These are phyloP conservation scores for Melanophora roralis DNA, from an alignment of 2,888 invertebrate species.

Conservation along the genomic window DNA sequence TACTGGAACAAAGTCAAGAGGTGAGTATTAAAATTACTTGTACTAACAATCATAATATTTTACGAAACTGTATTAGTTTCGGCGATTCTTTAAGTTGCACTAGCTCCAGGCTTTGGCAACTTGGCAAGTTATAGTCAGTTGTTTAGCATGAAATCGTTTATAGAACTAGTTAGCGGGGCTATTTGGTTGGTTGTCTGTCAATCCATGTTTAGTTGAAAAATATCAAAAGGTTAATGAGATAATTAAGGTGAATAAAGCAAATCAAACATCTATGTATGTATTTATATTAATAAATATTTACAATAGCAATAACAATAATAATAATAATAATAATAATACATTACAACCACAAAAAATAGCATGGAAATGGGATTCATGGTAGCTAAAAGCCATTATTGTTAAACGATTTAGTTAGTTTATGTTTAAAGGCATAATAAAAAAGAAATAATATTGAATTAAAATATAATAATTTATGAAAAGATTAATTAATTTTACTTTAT, in stretches of 20 bases:
- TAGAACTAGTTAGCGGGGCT: constrained; percentile 13
- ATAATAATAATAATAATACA: constrained; percentile 3
- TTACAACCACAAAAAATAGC: background rate
- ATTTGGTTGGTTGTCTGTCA: constrained; percentile 21
- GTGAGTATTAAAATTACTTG: constrained; percentile 65
- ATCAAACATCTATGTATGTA: too few species aligned
- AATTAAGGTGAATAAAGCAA: constrained; percentile 57
- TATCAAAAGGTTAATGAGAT: constrained; percentile 63
- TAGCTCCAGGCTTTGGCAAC: background rate
- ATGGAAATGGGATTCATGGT: constrained; percentile 23
- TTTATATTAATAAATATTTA: background rate
- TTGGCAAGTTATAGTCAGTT: background rate
- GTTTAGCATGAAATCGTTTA: constrained; percentile 24
- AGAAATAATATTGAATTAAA: too few species aligned
- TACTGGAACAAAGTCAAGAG: constrained; percentile 76
- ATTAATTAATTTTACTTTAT: too few species aligned
- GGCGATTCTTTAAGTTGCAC: background rate
- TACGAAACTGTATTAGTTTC: background rate
- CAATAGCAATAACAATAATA: constrained; percentile 27
- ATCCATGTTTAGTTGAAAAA: constrained; percentile 53
- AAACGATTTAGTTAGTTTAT: constrained; percentile 21
- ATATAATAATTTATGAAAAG: background rate
- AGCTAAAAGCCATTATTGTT: constrained; percentile 39
- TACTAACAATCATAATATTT: background rate
- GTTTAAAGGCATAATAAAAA: background rate